Percentiles rank a stretch among this genome's conserved stretches.
These are phyloP conservation scores for Dasypus novemcinctus DNA, from an alignment of 2,113 vertebrate species.

Conservation along the genomic window DNA sequence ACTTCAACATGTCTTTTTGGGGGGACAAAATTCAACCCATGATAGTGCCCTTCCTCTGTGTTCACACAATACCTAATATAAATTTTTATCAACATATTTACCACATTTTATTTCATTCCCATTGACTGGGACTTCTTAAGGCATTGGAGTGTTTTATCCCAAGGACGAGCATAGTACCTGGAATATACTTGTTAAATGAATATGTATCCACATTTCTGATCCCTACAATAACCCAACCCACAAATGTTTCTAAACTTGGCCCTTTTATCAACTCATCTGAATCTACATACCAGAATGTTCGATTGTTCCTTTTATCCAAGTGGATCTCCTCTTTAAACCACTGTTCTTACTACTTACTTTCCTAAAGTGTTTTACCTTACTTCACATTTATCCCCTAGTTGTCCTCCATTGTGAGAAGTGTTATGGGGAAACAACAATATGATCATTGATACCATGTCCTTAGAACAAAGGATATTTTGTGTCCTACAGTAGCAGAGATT, in stretches of 20 bases:
- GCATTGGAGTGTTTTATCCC: neutral
- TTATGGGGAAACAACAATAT: neutral
- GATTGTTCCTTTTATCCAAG: neutral
- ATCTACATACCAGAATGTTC: neutral
- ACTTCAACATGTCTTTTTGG: too few relatives aligned
- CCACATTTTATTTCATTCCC: neutral
- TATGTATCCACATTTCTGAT: neutral
- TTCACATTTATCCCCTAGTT: neutral
- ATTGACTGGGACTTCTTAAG: neutral
- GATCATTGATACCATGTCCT: neutral
- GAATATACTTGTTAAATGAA: neutral
- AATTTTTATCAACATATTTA: neutral
- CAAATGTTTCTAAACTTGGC: neutral
- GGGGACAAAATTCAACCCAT: too few relatives aligned
- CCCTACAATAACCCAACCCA: neutral
- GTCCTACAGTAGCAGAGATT: neutral
- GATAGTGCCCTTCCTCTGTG: neutral
- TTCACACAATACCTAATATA: neutral
- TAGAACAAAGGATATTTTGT: neutral
- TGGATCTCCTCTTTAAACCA: neutral
- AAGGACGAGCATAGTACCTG: neutral
- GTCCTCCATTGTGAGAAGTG: neutral
- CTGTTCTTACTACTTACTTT: neutral
- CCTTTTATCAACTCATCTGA: neutral
- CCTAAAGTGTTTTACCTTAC: neutral